Conservation (phyloP, 2,113 vertebrate genomes). For the Lepisosteus osseus region DNA sequence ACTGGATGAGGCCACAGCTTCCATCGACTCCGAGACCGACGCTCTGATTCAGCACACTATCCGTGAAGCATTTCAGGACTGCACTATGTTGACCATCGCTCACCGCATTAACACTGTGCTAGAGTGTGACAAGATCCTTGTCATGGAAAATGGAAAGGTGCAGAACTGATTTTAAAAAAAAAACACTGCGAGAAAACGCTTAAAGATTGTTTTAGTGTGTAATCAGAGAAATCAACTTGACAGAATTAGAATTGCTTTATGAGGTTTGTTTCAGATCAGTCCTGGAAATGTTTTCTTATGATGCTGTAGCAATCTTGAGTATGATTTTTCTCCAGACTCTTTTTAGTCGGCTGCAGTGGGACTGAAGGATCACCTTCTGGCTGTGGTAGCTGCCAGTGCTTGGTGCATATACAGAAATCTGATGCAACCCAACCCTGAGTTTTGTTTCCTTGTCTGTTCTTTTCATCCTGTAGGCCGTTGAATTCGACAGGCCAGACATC, state of each 20-base stretch:
- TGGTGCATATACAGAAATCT: not conserved
- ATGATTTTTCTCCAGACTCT: no score
- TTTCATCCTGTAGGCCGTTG: constrained; percentile 55
- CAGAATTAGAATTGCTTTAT: no score
- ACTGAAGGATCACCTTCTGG: no score
- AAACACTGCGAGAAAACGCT: not conserved
- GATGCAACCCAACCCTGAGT: not conserved
- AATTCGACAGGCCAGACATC: constrained; percentile 69
- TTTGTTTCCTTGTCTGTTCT: constrained; percentile 15
- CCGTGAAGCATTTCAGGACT: constrained; percentile 66
- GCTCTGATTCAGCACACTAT: constrained; percentile 72
- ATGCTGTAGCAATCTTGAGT: not conserved
- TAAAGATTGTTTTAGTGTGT: not conserved
- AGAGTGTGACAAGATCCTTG: constrained; percentile 68
- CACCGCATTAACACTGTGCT: constrained; percentile 77
- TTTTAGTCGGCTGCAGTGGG: no score
- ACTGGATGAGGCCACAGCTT: constrained; percentile 81
- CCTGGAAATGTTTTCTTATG: no score
- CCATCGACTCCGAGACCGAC: constrained; percentile 78
- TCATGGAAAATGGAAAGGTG: constrained; percentile 78
- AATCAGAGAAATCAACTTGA: no score
- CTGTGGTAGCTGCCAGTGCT: no score
- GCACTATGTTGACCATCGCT: constrained; percentile 75
- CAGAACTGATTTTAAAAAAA: not conserved
- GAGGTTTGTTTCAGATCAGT: not conserved